Conservation (phyloP, 2,113 vertebrate genomes). For the Myiopsitta monachus region DNA sequence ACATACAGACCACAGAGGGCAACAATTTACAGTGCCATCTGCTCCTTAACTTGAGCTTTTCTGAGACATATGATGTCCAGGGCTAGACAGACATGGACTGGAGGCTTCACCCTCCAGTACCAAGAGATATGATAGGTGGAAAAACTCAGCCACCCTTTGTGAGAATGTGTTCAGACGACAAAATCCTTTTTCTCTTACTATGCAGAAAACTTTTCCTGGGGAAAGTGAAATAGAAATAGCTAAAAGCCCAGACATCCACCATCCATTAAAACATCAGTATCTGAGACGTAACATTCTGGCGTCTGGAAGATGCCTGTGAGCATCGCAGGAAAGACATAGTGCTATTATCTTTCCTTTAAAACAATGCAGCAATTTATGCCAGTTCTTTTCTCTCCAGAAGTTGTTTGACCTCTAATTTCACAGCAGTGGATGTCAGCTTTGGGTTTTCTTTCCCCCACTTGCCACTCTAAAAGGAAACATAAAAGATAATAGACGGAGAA, state of each 20-base stretch:
- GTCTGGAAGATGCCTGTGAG: not conserved
- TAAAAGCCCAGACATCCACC: not conserved
- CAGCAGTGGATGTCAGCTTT: not conserved
- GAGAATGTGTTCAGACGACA: not conserved
- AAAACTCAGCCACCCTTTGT: not conserved
- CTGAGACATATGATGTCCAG: not conserved
- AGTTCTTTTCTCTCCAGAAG: not conserved
- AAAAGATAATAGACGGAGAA: not conserved
- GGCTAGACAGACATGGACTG: not conserved
- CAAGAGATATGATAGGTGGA: not conserved
- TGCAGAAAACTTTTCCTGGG: not conserved
- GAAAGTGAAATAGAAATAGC: not conserved
- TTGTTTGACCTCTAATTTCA: not conserved
- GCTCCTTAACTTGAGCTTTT: not conserved
- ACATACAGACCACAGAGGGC: not conserved
- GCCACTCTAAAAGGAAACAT: not conserved
- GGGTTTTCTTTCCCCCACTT: accelerated
- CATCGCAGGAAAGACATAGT: not conserved
- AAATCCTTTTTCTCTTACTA: not conserved
- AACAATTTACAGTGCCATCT: not conserved
- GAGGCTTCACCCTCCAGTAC: not conserved
- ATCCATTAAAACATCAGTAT: not conserved
- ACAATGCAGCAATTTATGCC: not conserved
- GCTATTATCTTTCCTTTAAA: not conserved
- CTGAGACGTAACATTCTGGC: not conserved